A percentile compares a stretch with the other conserved stretches of the same genome.
phyloP scores from a whole-genome alignment of 2,797 vertebrate species.

The Acestrorhynchus altus region DNA sequence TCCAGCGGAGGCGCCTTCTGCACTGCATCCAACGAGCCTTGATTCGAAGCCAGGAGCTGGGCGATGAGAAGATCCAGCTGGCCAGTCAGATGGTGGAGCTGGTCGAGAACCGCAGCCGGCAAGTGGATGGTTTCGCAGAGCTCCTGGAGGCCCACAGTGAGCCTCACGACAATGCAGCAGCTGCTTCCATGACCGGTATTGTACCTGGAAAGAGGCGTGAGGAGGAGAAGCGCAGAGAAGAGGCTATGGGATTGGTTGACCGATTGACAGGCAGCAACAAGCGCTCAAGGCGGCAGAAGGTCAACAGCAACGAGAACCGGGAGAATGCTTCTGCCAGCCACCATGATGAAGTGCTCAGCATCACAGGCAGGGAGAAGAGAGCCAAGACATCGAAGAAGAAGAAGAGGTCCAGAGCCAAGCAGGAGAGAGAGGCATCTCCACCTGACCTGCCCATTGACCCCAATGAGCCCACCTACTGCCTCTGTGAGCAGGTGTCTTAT shows the following conservation, averaged over 20 bases:
- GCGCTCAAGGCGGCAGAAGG: constrained; percentile 90
- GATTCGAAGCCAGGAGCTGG: constrained; percentile 95
- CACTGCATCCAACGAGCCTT: constrained; percentile 91
- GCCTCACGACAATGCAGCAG: constrained; percentile 74
- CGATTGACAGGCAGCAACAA: constrained; percentile 84
- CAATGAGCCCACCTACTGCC: constrained; percentile 96
- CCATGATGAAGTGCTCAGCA: constrained; percentile 81
- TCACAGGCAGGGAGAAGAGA: constrained; percentile 90
- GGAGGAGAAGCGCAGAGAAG: constrained; percentile 87
- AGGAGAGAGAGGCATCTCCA: constrained; percentile 91
- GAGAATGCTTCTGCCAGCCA: constrained; percentile 89
- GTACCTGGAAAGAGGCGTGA: constrained; percentile 81
- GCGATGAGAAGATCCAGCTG: constrained; percentile 97
- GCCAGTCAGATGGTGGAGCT: constrained; percentile 97
- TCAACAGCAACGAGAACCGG: constrained; percentile 83
- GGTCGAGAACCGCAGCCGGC: constrained; percentile 91
- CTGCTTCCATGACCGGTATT: constrained; percentile 60
- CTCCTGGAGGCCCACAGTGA: constrained; percentile 89
- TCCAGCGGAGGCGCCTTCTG: constrained; percentile 86
- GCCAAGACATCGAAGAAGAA: constrained; percentile 93
- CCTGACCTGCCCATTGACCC: constrained; percentile 97
- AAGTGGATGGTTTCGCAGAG: constrained; percentile 92
- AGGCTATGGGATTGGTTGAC: constrained; percentile 79
- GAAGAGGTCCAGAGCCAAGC: constrained; percentile 95
- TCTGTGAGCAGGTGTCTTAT: constrained; percentile 97